Conservation (phyloP, 2,888 invertebrate species). For the Mesorhabditis belari region DNA sequence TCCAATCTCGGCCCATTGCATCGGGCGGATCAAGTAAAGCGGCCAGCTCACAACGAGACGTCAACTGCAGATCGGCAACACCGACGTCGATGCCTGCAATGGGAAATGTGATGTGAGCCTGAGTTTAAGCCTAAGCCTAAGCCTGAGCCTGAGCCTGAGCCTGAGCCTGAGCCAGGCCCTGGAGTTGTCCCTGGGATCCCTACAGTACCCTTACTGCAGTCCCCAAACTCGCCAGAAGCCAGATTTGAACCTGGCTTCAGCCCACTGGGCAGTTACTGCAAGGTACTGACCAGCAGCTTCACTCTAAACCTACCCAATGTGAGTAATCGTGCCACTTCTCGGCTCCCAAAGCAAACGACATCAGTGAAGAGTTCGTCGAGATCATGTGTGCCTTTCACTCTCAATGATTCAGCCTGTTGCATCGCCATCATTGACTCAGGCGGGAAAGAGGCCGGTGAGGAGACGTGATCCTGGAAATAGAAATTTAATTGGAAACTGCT, state of each 20-base stretch:
- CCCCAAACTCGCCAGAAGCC: too few species aligned
- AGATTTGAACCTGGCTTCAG: too few species aligned
- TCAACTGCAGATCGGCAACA: slow-evolving; percentile 62
- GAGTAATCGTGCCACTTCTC: slow-evolving; percentile 56
- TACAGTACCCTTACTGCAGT: too few species aligned
- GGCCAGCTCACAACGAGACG: slow-evolving; percentile 53
- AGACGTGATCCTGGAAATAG: slow-evolving; percentile 31
- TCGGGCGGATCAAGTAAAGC: slow-evolving; percentile 59
- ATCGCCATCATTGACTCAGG: slow-evolving; percentile 54
- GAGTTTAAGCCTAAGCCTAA: too few species aligned
- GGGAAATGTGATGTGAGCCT: too few species aligned
- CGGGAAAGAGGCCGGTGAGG: slow-evolving; percentile 36
- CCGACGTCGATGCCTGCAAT: slow-evolving; percentile 59
- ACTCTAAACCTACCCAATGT: slow-evolving; percentile 53
- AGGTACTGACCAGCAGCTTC: neutral
- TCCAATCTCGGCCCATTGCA: slow-evolving; percentile 61
- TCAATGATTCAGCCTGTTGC: slow-evolving; percentile 52
- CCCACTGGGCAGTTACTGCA: too few species aligned
- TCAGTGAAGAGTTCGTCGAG: slow-evolving; percentile 61
- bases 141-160: too few species aligned
- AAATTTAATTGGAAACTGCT: too few species aligned
- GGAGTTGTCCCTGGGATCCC: too few species aligned
- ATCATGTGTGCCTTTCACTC: slow-evolving; percentile 57
- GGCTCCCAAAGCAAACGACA: slow-evolving; percentile 62
- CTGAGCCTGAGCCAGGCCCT: too few species aligned